Evolutionary conservation across 2,888 invertebrate species (phyloP).

Genomic region (Machimus rusticus): DNA sequence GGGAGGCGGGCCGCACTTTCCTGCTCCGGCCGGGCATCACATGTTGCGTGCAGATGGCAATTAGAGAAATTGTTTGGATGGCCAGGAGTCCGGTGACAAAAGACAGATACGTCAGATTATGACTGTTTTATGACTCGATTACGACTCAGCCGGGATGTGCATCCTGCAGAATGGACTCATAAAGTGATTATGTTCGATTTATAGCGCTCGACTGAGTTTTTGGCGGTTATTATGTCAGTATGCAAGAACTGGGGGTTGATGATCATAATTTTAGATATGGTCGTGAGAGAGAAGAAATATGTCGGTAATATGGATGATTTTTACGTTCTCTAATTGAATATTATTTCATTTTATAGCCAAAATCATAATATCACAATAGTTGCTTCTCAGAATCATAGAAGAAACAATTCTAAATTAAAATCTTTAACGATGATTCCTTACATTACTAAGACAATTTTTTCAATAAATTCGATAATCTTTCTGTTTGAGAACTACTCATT

Average conservation of each 20-base stretch:
- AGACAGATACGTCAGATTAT: constrained; percentile 28
- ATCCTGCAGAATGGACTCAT: not conserved
- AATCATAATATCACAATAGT: no score
- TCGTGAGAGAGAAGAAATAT: not conserved
- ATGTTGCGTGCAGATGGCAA: constrained; percentile 37
- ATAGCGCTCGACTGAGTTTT: not conserved
- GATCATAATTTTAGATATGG: not conserved
- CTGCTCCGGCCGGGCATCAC: not conserved
- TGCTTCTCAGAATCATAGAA: no score
- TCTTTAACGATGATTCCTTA: no score
- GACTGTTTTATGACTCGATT: not conserved
- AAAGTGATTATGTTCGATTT: not conserved
- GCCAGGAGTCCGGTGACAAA: constrained; percentile 16
- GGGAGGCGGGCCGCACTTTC: not conserved
- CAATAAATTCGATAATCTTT: no score
- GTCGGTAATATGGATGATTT: not conserved
- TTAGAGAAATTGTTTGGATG: constrained; percentile 35
- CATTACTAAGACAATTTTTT: no score
- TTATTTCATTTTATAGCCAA: no score
- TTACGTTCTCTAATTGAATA: not conserved
- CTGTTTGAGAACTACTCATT: no score
- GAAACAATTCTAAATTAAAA: no score
- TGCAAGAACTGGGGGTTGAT: not conserved
- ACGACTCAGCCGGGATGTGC: not conserved
- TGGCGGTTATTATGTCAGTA: not conserved